Evolutionary conservation across 2,797 vertebrate species (phyloP).

Genomic region (Gadopsis marmoratus): DNA sequence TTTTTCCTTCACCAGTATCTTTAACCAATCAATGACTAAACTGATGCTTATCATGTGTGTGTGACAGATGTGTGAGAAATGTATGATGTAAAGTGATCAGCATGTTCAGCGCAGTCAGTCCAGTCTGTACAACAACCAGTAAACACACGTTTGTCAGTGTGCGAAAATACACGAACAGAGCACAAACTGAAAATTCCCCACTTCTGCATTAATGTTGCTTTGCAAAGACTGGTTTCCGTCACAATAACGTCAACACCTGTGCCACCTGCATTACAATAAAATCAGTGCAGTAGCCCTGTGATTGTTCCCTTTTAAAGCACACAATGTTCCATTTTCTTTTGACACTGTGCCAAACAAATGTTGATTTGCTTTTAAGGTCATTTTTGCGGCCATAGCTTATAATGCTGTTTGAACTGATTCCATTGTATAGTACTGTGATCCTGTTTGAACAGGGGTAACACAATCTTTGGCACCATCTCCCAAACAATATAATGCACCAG

Average conservation of each 20-base stretch:
- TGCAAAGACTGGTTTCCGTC: background rate
- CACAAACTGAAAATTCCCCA: background rate
- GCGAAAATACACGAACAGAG: background rate
- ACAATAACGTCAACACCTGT: background rate
- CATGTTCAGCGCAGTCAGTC: too few relatives aligned
- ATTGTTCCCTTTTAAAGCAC: background rate
- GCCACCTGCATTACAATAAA: background rate
- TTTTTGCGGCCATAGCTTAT: background rate
- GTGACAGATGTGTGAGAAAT: background rate
- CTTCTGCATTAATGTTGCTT: background rate
- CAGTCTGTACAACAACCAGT: background rate
- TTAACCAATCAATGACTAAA: background rate
- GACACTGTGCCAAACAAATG: background rate
- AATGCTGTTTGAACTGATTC: background rate
- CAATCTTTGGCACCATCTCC: background rate
- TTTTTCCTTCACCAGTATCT: slow-evolving; percentile 33
- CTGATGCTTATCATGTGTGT: background rate
- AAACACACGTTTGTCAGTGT: background rate
- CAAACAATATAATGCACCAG: background rate
- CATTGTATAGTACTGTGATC: background rate
- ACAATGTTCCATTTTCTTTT: background rate
- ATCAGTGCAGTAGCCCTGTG: background rate
- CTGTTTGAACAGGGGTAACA: background rate
- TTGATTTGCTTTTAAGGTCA: background rate
- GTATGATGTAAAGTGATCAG: background rate